Evolutionary conservation across 2,888 invertebrate species (phyloP), one percentile per base, ranked within the genome.

Genomic region (Chrysodeixis includens): DNA sequence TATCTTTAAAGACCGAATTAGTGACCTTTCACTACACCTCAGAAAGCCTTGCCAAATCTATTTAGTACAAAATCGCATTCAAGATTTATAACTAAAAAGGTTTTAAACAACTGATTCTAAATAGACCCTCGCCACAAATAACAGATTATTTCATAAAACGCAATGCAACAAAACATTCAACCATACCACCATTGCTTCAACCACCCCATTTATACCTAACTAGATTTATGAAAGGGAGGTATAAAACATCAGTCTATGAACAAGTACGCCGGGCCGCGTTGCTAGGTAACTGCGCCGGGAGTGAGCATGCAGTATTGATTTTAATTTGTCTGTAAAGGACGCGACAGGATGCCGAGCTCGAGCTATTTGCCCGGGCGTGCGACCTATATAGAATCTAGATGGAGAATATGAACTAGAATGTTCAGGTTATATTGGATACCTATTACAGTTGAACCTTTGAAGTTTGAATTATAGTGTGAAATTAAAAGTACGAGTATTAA

Each of bases 231-330:
- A 40, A 0, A 40, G n/a, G 40, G n/a, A n/a, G 40, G 40, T 40
- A 40, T 49, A 18, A 2, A 49, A 49, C 12, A 20, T 49, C 46
- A 20, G 46, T 49, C 46, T 18, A 46, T 46, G 8, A 18, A 14
- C 1, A 20, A 18, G 18, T 10, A 49, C 18, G 20, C 10, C 9
- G 20, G 10, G 20, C 10, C 9, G 20, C 46, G 20, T 49, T 10
- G 46, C 46, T 49, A 49, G 16, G 20, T 32, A 30, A 20, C 32
- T 32, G 30, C 30, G 49, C 6, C 20, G 22, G 22, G 22, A 10
- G 14, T 12, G 22, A n/a, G 58, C 30, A 32, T 51, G 58, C 58
- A 58, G 30, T 58, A 58, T 58, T 58, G 58, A 58, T 51, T 49
- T 20, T 51, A 51, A 58, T 49, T 30, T 58, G 49, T 22, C 32